phyloP scores from a whole-genome alignment of 1,140 invertebrate species.

The Bombus sylvicola region DNA sequence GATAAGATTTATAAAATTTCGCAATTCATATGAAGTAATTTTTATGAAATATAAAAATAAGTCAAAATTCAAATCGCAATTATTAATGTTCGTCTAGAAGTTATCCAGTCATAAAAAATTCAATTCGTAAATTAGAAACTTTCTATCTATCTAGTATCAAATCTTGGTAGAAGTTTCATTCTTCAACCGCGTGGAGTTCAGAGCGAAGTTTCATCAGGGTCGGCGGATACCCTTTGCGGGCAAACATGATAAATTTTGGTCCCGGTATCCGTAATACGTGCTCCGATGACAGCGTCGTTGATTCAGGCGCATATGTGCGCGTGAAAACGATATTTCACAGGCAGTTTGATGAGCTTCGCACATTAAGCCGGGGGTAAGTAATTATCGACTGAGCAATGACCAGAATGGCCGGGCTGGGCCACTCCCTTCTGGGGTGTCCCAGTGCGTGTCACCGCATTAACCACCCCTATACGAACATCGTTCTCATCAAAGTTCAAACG shows the following conservation, averaged over 20 bases:
- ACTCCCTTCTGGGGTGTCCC: slow-evolving; percentile 78
- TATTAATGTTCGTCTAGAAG: too few relatives aligned
- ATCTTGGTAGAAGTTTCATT: slow-evolving; percentile 10
- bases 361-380: slow-evolving; percentile 77
- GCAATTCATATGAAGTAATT: too few relatives aligned
- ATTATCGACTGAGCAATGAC: slow-evolving; percentile 76
- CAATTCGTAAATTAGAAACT: too few relatives aligned
- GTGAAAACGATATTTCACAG: slow-evolving; percentile 71
- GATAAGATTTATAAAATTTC: too few relatives aligned
- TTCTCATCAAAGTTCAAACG: slow-evolving; percentile 77
- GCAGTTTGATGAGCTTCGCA: slow-evolving; percentile 71
- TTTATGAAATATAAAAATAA: too few relatives aligned
- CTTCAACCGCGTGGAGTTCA: background rate
- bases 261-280: slow-evolving; percentile 62
- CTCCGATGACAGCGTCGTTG: slow-evolving; percentile 56
- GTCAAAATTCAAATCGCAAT: too few relatives aligned
- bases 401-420: slow-evolving; percentile 69
- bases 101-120: too few relatives aligned
- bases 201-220: slow-evolving; percentile 22
- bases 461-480: slow-evolving; percentile 73
- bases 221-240: slow-evolving; percentile 33
- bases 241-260: slow-evolving; percentile 62
- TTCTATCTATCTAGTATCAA: background rate
- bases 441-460: slow-evolving; percentile 78
- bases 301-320: slow-evolving; percentile 59